Evolutionary conservation across 2,888 invertebrate genomes (phyloP), one percentile per base, ranked within the genome.

Genomic region (Adelphocoris suturalis): DNA sequence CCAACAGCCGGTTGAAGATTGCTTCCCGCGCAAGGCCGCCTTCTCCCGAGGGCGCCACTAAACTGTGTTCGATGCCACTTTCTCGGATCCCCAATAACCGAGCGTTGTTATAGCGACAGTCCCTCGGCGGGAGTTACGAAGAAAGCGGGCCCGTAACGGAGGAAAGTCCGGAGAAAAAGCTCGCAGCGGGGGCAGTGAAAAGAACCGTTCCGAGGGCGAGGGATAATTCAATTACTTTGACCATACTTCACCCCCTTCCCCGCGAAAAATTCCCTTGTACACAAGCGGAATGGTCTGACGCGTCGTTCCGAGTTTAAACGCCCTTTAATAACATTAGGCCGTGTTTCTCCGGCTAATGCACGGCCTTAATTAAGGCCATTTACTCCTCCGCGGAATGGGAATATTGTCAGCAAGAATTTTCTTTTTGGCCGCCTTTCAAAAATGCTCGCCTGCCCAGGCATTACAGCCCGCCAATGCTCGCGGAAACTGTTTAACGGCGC

Each of bases 151-250:
- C 12, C 52, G 13, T 16, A 52, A 16, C 52, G 52, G 52, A 52
- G 37, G 37, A 37, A 37, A 37, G 37, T 37, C 37, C 37, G 37
- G 37, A 37, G 37, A 37, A 37, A 37, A 37, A 37, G 37, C 37
- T 37, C 37, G 37, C 37, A 37, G 37, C 37, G 7, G 9, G 23
- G 12, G 68, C 23, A 0, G 68, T 23, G 68, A 9, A 68, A 23
- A 68, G 27, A 19, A 68, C 68, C 23, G 12, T 7, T 68, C 68
- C 68, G 23, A 23, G 19, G 16, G 37, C 37, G 37, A 37, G 37
- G 68, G 68, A 68, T 68, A 68, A 68, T 68, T 68, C 68, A 68
- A 68, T 68, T 68, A 68, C 68, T 23, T 13, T 9, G 68, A 23
- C 68, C 68, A 68, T 68, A 68, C 68, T 68, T 68, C 57, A 57